These are phyloP conservation scores for Bettongia penicillata DNA, from an alignment of 2,113 vertebrate genomes.

Conservation along the genomic window DNA sequence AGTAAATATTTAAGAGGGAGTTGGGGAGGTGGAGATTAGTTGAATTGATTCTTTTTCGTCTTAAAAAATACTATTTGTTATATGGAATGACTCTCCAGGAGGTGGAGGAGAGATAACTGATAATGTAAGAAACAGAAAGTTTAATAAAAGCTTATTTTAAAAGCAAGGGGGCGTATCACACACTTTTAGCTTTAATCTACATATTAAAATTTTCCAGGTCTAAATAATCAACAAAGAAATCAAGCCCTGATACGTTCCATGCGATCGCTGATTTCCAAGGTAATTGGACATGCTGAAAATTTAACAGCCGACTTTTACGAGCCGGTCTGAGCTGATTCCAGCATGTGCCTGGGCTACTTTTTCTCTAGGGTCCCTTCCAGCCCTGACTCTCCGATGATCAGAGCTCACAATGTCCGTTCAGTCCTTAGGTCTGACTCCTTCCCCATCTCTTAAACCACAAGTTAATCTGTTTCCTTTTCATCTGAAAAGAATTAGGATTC, in stretches of 20 bases:
- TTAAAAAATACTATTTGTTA: background rate
- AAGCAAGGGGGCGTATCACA: background rate
- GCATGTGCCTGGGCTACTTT: background rate
- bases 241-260: background rate
- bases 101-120: background rate
- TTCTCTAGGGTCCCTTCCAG: background rate
- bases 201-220: background rate
- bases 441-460: background rate
- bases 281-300: background rate
- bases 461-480: background rate
- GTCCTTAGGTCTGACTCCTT: background rate
- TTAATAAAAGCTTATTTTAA: background rate
- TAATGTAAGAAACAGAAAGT: background rate
- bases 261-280: background rate
- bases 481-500: background rate
- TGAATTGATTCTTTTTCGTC: background rate
- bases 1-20: background rate
- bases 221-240: background rate
- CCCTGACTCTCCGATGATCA: background rate
- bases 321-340: background rate
- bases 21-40: background rate
- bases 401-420: background rate
- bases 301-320: background rate
- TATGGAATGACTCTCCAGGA: background rate
- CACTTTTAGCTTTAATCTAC: background rate